Conservation (phyloP, 2,797 vertebrate species). For the Leptatherina wallacei region DNA sequence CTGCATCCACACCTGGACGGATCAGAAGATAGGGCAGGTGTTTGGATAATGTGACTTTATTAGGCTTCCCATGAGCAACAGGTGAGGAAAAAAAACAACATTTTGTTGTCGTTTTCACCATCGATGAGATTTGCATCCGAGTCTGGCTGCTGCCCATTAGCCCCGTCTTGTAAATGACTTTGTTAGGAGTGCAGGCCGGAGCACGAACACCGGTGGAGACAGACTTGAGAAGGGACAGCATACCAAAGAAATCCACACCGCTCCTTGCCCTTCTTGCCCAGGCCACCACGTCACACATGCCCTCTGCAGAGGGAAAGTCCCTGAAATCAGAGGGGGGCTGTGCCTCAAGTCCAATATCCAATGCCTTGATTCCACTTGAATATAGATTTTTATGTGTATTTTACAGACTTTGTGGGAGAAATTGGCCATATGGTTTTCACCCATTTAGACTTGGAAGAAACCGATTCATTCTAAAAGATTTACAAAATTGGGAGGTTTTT, state of each 20-base stretch:
- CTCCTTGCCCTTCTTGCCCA: conserved; percentile 43
- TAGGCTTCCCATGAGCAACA: no score
- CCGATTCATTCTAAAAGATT: background rate
- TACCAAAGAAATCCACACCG: conserved; percentile 80
- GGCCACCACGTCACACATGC: conserved; percentile 56
- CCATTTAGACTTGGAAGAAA: background rate
- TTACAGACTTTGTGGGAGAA: background rate
- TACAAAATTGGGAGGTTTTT: background rate
- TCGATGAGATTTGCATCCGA: background rate
- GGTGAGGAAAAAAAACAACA: background rate
- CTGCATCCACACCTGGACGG: background rate
- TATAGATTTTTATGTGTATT: background rate
- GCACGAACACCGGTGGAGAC: conserved; percentile 32
- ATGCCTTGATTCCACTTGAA: conserved; percentile 30
- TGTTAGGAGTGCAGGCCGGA: conserved; percentile 31
- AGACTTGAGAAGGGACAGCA: conserved; percentile 56
- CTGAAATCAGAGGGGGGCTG: conserved; percentile 75
- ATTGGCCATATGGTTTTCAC: background rate
- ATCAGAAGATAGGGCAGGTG: background rate
- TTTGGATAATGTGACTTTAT: background rate
- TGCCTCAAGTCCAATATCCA: conserved; percentile 36
- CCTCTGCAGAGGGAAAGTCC: conserved; percentile 78
- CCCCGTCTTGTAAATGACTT: conserved; percentile 30
- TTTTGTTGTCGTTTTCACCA: background rate
- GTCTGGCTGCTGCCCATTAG: background rate